phyloP scores from a whole-genome alignment of 2,797 vertebrate genomes.

The Takifugu rubripes region DNA sequence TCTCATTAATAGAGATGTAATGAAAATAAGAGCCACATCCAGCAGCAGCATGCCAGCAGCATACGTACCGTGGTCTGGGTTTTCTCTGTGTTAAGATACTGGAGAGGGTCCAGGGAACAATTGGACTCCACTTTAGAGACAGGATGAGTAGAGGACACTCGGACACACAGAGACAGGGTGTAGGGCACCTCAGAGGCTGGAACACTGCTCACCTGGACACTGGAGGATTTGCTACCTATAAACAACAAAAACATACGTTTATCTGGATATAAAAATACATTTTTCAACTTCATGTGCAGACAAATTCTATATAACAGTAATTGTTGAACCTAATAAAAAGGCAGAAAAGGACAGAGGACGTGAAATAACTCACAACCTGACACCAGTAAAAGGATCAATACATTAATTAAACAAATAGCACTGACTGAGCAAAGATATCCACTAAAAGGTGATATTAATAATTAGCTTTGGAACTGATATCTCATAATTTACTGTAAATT shows the following conservation, averaged over 20 bases:
- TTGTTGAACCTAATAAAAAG: no score
- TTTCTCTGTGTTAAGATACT: conserved; percentile 69
- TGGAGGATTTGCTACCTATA: conserved; percentile 40
- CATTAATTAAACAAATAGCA: no score
- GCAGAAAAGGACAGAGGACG: no score
- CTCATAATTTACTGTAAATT: no score
- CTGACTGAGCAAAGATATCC: no score
- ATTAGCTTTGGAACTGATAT: no score
- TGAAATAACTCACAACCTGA: no score
- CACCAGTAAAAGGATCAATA: no score
- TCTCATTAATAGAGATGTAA: not conserved
- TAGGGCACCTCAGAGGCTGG: conserved; percentile 73
- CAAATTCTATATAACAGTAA: no score
- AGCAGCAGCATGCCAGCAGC: not conserved
- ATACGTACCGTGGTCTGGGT: conserved; percentile 76
- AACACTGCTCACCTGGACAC: conserved; percentile 53
- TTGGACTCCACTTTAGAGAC: conserved; percentile 77
- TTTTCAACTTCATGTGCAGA: no score
- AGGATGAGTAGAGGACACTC: conserved; percentile 71
- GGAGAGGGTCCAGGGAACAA: conserved; percentile 71
- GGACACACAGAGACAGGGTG: conserved; percentile 68
- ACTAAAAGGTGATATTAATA: no score
- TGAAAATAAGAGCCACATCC: not conserved
- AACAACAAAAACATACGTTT: not conserved
- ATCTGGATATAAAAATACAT: not conserved